Conservation (phyloP, 2,113 vertebrate species). For the Mesitornis unicolor region DNA sequence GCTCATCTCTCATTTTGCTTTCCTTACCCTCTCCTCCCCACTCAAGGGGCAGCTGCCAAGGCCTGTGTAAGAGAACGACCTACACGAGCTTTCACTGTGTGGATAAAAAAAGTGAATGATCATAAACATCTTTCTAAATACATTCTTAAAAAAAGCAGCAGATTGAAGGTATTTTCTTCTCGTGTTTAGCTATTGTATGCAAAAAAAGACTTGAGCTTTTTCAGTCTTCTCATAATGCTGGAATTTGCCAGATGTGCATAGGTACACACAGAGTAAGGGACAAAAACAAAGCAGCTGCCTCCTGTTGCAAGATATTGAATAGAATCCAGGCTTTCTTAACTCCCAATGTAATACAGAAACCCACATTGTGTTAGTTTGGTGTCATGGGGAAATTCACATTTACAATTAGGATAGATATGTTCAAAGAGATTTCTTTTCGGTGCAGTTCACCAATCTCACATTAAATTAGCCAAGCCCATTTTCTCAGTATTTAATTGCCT, state of each 20-base stretch:
- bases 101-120: neutral
- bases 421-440: slow-evolving; percentile 7
- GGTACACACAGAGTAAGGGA: neutral
- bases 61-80: neutral
- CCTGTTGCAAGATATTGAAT: neutral
- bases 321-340: neutral
- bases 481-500: neutral
- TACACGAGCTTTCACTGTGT: neutral
- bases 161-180: neutral
- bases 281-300: neutral
- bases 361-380: neutral
- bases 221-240: neutral
- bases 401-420: neutral
- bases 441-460: neutral
- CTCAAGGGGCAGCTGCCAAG: neutral
- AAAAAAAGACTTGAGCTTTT: neutral
- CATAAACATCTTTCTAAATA: neutral
- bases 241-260: neutral
- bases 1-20: neutral
- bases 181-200: neutral
- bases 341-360: neutral
- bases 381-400: neutral
- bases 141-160: neutral
- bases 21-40: neutral
- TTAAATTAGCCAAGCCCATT: neutral